Conservation (phyloP, 2,113 vertebrate species). For the Notothenia rossii region DNA sequence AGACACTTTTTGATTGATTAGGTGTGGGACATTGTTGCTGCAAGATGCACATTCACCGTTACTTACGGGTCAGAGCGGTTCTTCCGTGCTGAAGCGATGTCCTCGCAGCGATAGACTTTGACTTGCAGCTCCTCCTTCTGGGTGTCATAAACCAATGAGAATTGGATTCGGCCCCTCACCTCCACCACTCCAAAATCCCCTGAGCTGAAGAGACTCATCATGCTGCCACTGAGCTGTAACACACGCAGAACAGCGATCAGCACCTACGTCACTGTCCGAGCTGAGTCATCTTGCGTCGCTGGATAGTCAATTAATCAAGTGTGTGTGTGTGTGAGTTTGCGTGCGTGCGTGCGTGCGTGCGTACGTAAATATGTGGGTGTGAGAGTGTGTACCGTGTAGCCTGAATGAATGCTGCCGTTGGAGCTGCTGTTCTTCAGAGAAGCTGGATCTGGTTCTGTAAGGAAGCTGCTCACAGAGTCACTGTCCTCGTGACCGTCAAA, state of each 20-base stretch:
- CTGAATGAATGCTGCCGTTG: constrained; percentile 87
- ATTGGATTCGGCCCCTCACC: constrained; percentile 90
- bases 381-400: constrained; percentile 70
- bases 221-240: constrained; percentile 90
- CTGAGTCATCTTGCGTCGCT: constrained; percentile 66
- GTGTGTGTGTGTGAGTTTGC: background rate
- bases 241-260: constrained; percentile 38
- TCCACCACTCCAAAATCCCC: constrained; percentile 87
- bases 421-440: constrained; percentile 87
- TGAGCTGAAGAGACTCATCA: constrained; percentile 93
- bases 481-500: constrained; percentile 66
- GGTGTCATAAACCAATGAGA: constrained; percentile 88
- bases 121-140: constrained; percentile 87
- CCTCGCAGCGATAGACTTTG: constrained; percentile 89
- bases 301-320: constrained; percentile 28
- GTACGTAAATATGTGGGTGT: background rate
- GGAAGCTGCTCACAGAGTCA: constrained; percentile 74
- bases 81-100: constrained; percentile 89
- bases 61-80: constrained; percentile 94
- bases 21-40: background rate
- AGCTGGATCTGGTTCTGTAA: constrained; percentile 48
- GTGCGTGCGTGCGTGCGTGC: too few relatives aligned
- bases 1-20: background rate
- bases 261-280: constrained; percentile 64
- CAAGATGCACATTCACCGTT: background rate